Base-by-base conservation (phyloP, 2,797 vertebrate genomes). In the Bryconaethiops microstoma region DNA sequence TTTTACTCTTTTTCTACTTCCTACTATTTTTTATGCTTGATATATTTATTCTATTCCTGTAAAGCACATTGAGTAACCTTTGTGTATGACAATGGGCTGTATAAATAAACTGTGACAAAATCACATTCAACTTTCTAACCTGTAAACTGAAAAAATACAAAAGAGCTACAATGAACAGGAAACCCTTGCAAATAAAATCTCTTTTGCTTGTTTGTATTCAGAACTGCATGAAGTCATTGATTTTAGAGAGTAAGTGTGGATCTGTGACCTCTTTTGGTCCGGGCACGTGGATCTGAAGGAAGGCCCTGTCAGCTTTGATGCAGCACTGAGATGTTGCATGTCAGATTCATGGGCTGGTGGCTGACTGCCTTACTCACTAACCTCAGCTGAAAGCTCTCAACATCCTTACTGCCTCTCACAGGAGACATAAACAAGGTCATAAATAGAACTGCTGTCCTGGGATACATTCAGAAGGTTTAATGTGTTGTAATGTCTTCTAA, bases 381-480 rank as follows among this genome's bases (percentile, higher is more conserved):
- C 64, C 52, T 54, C 54, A 45, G 75, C 16, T 77, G 45, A 67
- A 54, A 12, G 63, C 63, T 76, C 74, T 29, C 71, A 59, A 48
- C 54, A 74, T 74, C n/a, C 63, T 39, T 17, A 57, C 21, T 77
- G 52, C 25, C 42, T 73, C 50, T 74, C 69, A 67, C 40, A 60
- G 57, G 21, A 76, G 70, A 74, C 50, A 39, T 74, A 82, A 82
- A 52, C 76, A 82, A 78, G 63, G 59, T 35, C 63, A 71, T 57
- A 76, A 79, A 79, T 76, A 76, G 77, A 71, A 40, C 13, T 29
- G 17, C 21, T 7, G 63, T 74, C 73, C 29, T 78, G 40, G 5
- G 10, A 70, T 63, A 75, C 55, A 76, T 69, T 65, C 7, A 52
- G 16, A n/a, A 25, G 40, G 9, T 8, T 45, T 40, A 39, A 16